Evolutionary conservation across 2,113 vertebrate species (phyloP).

Genomic region (Elgaria multicarinata): DNA sequence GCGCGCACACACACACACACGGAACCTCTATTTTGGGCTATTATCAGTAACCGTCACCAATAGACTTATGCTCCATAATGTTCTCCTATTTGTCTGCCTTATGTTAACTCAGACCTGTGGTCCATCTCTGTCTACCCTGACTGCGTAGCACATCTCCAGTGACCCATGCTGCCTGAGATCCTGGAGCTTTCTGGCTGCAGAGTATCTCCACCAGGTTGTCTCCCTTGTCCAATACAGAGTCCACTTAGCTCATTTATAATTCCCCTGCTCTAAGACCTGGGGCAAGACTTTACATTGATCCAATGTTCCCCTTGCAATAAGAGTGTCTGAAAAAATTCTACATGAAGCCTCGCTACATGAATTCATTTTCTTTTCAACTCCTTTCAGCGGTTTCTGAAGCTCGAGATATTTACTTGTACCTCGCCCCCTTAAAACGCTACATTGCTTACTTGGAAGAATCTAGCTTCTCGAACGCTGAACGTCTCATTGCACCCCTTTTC

Average conservation of each 20-base stretch:
- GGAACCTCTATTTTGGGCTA: background rate
- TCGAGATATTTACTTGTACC: conserved; percentile 76
- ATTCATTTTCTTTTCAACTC: background rate
- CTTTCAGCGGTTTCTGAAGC: conserved; percentile 75
- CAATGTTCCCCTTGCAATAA: background rate
- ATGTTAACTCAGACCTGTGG: background rate
- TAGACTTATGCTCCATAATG: background rate
- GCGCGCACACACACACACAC: too few species aligned
- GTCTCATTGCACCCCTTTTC: conserved; percentile 82
- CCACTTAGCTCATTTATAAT: conserved; percentile 27
- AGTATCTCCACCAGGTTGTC: background rate
- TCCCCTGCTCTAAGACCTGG: background rate
- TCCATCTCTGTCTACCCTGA: background rate
- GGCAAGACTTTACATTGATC: background rate
- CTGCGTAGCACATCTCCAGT: background rate
- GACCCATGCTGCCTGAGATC: background rate
- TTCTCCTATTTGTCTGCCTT: background rate
- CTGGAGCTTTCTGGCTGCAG: background rate
- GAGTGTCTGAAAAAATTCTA: background rate
- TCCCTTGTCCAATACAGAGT: background rate
- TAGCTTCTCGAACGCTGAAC: conserved; percentile 76
- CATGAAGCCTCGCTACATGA: conserved; percentile 1
- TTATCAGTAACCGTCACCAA: background rate
- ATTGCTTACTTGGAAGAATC: conserved; percentile 77
- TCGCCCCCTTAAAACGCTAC: conserved; percentile 74